Evolutionary conservation across 2,888 invertebrate species (phyloP), one percentile per base, ranked within the genome.

Genomic region (Pheosia gnoma): DNA sequence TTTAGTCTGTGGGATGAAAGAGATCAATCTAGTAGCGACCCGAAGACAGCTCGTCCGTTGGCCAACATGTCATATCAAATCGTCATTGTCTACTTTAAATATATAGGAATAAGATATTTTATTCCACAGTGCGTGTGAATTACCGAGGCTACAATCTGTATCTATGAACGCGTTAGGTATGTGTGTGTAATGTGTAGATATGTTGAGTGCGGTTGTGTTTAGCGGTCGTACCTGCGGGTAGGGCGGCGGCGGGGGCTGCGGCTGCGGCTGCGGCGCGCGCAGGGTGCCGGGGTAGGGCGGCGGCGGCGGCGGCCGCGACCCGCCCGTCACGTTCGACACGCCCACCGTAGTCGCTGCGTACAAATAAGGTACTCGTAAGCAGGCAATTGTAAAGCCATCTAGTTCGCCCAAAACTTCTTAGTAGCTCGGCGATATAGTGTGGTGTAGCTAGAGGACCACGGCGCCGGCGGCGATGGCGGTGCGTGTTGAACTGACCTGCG

Each of bases 231-330:
- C 89, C 89, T 94, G 92, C 59, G 93, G 93, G 81, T 94, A 94
- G 74, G 94, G 96, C 38, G 96, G 96, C 52, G 96, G 96, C 7
- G 96, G 96, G 64, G 80, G 82, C 7, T 96, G 96, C 65, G 79
- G 82, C 77, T 89, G 90, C 78, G 83, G 82, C 77, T 89, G 90
- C 78, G 83, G 85, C 95, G 86, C 95, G 95, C 62, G 96, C 96
- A 96, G 95, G 6, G 96, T 96, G 57, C 96, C 96, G 38, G 97
- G 97, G 60, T 96, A 96, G 4, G 96, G 97, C 43, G 97, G 97
- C 11, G 96, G 96, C 4, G 96, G 96, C 41, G 96, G 95, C 9
- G 96, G 95, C 3, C 94, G 89, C 4, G 87, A 78, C 55, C 88
- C 85, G 59, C 89, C 89, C 71, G 53, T 37, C 57, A 89, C 85